These are phyloP conservation scores for Biston stratarius DNA, from an alignment of 2,888 invertebrate genomes.

Conservation along the genomic window DNA sequence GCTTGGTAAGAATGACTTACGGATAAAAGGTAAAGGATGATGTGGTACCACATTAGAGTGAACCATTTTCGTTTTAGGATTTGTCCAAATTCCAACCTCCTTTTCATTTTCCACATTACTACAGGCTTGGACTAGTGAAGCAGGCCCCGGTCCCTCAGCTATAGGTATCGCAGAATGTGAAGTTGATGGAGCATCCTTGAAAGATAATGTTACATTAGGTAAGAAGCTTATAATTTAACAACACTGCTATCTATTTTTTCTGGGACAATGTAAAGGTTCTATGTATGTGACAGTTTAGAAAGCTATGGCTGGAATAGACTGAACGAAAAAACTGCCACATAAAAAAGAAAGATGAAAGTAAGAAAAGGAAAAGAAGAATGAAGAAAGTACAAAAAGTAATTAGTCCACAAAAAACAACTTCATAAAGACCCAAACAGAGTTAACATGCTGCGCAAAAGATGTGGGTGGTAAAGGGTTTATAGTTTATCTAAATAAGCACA, in stretches of 20 bases:
- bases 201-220: neutral
- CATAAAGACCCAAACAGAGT: too few relatives aligned
- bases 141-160: slow-evolving; percentile 73
- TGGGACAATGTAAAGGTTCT: neutral
- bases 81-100: slow-evolving; percentile 83
- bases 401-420: too few relatives aligned
- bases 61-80: slow-evolving; percentile 83
- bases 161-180: slow-evolving; percentile 67
- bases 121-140: slow-evolving; percentile 77
- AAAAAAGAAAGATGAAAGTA: too few relatives aligned
- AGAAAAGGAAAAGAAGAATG: too few relatives aligned
- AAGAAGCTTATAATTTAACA: neutral
- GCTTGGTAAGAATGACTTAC: slow-evolving; percentile 57
- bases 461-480: too few relatives aligned
- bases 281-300: too few relatives aligned
- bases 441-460: too few relatives aligned
- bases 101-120: slow-evolving; percentile 79
- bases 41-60: slow-evolving; percentile 78
- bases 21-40: slow-evolving; percentile 77
- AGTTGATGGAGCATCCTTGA: slow-evolving; percentile 79
- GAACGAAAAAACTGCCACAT: too few relatives aligned
- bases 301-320: too few relatives aligned
- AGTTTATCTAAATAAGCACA: too few relatives aligned
- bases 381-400: too few relatives aligned
- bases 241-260: neutral